Base-by-base conservation (phyloP, 1,140 invertebrate species). In the Drosophila serrata region DNA sequence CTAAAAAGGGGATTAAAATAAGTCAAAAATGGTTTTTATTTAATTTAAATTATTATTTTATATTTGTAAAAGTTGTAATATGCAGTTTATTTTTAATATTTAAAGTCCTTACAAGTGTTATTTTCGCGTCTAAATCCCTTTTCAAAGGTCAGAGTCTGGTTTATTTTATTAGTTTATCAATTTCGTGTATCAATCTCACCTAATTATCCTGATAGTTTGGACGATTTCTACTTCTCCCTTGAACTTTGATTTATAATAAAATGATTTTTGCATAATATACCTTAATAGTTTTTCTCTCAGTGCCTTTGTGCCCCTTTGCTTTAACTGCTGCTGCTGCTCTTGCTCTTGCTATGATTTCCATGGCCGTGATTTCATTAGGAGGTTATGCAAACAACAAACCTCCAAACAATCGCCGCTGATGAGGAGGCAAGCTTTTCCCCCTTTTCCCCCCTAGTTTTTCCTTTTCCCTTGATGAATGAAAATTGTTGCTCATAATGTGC, bases 381-480 rank as follows among this genome's bases (percentile, higher is more conserved):
- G 68, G 49, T 58, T 70, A 57, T 72, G 68, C 64, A 57, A 72
- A 70, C 68, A 72, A 70, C 64, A 57, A 70, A 58, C 40, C 64
- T 33, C 51, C 37, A 49, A 53, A 69, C 65, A 55, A 68, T 69
- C 37, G 62, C 35, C n/a, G 12, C 63, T 69, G 63, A 69, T 68
- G 65, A 69, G 63, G 63, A 46, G 37, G 33, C 31, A 12, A 31
- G 27, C 19, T 55, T 68, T 68, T 17, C 15, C 35, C 13, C 45
- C 24, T 11, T n/a, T n/a, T n/a, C n/a, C n/a, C n/a, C 31, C 8
- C 31, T 31, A n/a, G 24, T 15, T 29, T 42, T 35, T 6, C 65
- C 49, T 31, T 19, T 69, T 42, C 64, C 49, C 45, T 37, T 69
- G 49, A 77, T 84, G 85, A 80, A 88, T 88, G 84, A 88, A 82